Conservation (phyloP, 2,797 vertebrate genomes). For the Huso huso region DNA sequence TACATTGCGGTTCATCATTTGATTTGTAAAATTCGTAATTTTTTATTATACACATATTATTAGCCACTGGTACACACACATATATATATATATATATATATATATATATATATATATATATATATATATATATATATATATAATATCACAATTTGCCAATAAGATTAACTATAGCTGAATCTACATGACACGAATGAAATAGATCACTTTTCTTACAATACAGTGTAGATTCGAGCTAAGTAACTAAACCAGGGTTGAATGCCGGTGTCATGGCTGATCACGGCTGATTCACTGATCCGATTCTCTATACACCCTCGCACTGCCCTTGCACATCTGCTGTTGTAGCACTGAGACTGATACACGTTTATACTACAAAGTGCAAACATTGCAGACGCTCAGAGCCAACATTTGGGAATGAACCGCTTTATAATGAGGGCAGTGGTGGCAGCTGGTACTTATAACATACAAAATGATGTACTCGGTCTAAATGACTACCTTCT, state of each 20-base stretch:
- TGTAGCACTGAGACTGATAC: neutral
- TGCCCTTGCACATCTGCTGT: constrained; percentile 7
- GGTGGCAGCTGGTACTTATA: constrained; percentile 1
- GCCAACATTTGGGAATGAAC: neutral
- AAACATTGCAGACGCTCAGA: neutral
- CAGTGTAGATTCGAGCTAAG: neutral
- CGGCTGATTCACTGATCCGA: neutral
- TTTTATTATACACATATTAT: too few species aligned
- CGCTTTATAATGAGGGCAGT: neutral
- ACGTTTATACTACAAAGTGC: neutral
- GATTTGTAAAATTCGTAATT: too few species aligned
- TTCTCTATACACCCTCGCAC: constrained; percentile 4
- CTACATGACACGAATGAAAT: neutral
- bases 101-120: neutral
- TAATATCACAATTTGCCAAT: neutral
- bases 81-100: neutral
- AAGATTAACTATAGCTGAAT: neutral
- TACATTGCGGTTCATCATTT: too few species aligned
- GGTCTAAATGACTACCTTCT: neutral
- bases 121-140: neutral
- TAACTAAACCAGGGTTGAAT: neutral
- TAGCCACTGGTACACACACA: neutral
- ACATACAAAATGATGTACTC: neutral
- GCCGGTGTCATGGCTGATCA: constrained; percentile 4
- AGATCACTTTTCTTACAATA: neutral